Base-by-base conservation (phyloP, 1,140 invertebrate species). In the Caenorhabditis remanei region DNA sequence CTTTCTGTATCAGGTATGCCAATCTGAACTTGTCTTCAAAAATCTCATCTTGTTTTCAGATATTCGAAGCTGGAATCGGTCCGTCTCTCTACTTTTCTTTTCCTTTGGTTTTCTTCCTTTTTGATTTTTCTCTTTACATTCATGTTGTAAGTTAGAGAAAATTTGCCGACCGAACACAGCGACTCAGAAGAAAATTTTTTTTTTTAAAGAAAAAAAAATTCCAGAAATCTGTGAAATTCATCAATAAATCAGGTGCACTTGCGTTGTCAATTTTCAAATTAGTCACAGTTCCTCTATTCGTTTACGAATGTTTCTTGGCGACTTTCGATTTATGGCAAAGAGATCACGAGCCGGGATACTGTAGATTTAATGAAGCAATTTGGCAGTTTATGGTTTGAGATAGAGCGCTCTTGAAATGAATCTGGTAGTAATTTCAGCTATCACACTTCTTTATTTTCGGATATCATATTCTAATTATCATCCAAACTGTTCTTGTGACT, bases 401-500 rank as follows among this genome's bases (percentile, higher is more conserved):
- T 32, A 75, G 6, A 48, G 5, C 0, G 16, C 14, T n/a, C 2
- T 75, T 7, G 41, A n/a, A 16, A 8, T 2, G 11, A 46, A 19
- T n/a, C 46, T 32, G 32, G 6, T n/a, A 11, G 21, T 5, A 5
- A 46, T 46, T 75, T 75, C 67, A 75, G 67, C 46, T 79, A 3
- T 79, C 71, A 9, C 71, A 79, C n/a, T 79, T 79, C 46, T 79
- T 79, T 21, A 79, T 79, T n/a, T n/a, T 79, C 19, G 46, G 24
- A 2, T 79, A 79, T 13, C 46, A 79, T 50, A 79, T 79, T 48
- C 46, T 79, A 2, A 13, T 79, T 43, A 19, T 48, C n/a, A 50
- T 50, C 24, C 71, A 79, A 79, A 48, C 46, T 24, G n/a, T 50
- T 11, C 43, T 79, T 41, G 14, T 79, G 1, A 79, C 46, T 24